phyloP scores from a whole-genome alignment of 2,797 vertebrate genomes.

The Gadopsis bispinosus region DNA sequence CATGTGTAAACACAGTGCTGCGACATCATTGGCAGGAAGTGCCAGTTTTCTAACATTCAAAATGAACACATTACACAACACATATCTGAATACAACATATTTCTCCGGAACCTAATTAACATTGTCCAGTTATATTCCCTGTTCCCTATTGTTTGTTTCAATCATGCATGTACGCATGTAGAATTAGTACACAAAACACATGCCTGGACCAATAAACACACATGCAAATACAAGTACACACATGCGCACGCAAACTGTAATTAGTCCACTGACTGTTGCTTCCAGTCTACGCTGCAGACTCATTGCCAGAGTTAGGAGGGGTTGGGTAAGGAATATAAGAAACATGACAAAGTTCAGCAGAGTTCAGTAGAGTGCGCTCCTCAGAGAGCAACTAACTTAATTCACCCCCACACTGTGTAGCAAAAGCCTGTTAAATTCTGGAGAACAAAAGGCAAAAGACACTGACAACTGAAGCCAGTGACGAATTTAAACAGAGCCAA shows the following conservation, averaged over 20 bases:
- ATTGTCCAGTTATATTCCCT: background rate
- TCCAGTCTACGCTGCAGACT: background rate
- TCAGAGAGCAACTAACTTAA: background rate
- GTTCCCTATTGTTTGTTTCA: background rate
- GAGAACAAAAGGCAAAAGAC: background rate
- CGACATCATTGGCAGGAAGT: background rate
- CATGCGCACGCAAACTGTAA: conserved; percentile 1
- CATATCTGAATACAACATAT: background rate
- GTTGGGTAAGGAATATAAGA: background rate
- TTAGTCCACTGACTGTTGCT: conserved; percentile 3
- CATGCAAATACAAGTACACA: background rate
- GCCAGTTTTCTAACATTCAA: background rate
- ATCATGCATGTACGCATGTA: background rate
- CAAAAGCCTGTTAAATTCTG: conserved; percentile 2
- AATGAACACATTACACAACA: background rate
- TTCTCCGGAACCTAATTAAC: background rate
- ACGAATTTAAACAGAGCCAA: conserved; percentile 16
- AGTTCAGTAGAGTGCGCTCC: conserved; percentile 26
- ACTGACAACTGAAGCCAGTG: conserved; percentile 12
- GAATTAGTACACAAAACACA: background rate
- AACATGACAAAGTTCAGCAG: conserved; percentile 30
- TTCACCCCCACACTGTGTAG: background rate
- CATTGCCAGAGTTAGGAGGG: background rate
- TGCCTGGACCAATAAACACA: background rate
- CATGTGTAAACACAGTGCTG: background rate